Conservation (phyloP, 2,113 vertebrate genomes). For the Nothocercus julius region DNA sequence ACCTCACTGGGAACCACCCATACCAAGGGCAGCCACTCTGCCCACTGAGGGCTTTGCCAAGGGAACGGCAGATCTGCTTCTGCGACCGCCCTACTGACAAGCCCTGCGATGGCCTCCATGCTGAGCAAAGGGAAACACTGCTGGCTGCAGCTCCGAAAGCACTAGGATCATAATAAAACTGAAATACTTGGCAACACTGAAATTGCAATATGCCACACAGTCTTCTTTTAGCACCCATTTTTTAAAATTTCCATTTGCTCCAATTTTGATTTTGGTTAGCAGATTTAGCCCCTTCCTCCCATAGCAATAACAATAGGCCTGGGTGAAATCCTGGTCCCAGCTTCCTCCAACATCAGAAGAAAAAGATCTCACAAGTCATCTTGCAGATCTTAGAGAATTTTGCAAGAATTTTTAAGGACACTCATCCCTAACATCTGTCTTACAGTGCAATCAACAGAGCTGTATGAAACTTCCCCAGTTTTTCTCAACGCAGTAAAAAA, state of each 20-base stretch:
- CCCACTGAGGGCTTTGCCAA: fast-evolving
- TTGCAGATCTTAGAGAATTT: neutral
- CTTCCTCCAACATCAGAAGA: neutral
- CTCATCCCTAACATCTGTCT: neutral
- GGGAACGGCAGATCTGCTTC: neutral
- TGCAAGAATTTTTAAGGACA: neutral
- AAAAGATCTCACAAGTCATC: neutral
- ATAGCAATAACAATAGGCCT: neutral
- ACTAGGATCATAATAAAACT: neutral
- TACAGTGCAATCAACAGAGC: neutral
- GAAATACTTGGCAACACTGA: neutral
- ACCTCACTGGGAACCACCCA: neutral
- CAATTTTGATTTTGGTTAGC: neutral
- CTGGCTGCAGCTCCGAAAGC: neutral
- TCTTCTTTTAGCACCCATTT: neutral
- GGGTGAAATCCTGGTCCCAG: neutral
- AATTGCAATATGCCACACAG: neutral
- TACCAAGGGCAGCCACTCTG: neutral
- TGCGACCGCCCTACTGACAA: neutral
- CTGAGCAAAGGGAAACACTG: neutral
- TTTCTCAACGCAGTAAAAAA: neutral
- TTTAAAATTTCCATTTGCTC: neutral
- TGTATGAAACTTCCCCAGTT: neutral
- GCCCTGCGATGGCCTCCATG: neutral
- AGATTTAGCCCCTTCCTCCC: neutral